Base-by-base conservation (phyloP, 92 coral and sea anemone genomes). In the Bergia puertoricense region DNA sequence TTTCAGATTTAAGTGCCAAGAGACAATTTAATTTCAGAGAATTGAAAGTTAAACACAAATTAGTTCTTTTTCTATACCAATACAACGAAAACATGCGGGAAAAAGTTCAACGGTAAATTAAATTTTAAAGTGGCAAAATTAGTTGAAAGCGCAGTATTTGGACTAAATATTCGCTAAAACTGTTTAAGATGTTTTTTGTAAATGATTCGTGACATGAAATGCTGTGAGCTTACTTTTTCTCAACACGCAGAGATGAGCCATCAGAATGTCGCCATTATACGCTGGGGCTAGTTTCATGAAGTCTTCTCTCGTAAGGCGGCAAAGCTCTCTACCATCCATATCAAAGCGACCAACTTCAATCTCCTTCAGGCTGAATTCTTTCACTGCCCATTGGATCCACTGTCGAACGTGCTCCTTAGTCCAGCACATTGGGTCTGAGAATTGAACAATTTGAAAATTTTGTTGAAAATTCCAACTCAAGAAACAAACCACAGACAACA, bases 241-340 rank as follows among this genome's bases (percentile, higher is more conserved):
- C 38, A 97, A 67, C n/a, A 97, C 99, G 80, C 99, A 97, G 72
- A 97, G 93, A 88, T 97, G 99, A 1, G 99, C 99, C 99, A 97
- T 94, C 54, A 97, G 88, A 76, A 97, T 97, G 39, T 97, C 99
- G 15, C 99, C 99, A 85, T 97, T 97, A 92, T 95, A 97, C 14
- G 99, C 99, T 65, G 99, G 99, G 20, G 99, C 99, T 74, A 97
- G 98, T 78, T 97, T 97, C 96, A 97, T 95, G 82, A 97, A 97
- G 13, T 95, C 99, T 54, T 97, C 99, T 65, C 99, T 83, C 7
- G 98, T 97, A 77, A 97, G 85, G 22, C 94, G 94, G 85, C 99
- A 97, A 1, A 97, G 94, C 39, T 97, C 96, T 62, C 94, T 92
- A 44, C 99, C 99, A 44, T 94, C 96, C 96, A 97, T 97, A 89